Base-by-base conservation (phyloP, 2,113 vertebrate genomes). In the Larimichthys polyactis region DNA sequence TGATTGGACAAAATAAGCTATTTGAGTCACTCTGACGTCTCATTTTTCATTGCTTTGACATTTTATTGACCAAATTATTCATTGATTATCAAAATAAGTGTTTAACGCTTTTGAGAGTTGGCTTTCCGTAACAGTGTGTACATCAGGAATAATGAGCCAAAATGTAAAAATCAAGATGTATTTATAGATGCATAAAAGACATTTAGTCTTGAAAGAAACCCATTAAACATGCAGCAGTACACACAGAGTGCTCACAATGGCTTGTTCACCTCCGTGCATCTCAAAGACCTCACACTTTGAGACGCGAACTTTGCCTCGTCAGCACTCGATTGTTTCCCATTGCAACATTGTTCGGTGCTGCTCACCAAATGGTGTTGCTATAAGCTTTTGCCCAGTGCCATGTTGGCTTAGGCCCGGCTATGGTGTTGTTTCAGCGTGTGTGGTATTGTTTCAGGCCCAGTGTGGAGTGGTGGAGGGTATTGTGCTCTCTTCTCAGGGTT, bases 361-460 rank as follows among this genome's bases (percentile, higher is more conserved):
- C 79, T 75, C 43, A 22, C 51, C 15, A 0, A 81, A 60, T 24
- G 69, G 43, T 83, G 83, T 81, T 68, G 79, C 80, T 87, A 81
- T 79, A 72, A 82, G 79, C 83, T 85, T 40, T 82, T 54, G 74
- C 77, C 57, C 74, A 71, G 60, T 79, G 71, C 74, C 74, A 6
- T 82, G 79, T 84, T 85, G 85, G 78, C 88, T 91, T 79, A 87
- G 69, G 54, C 79, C 78, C 24, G 65, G 78, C 79, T 67, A 11
- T 54, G 66, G 40, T 92, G 91, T 93, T 94, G 85, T 93, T 93
- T 88, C 84, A 93, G 82, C 43, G 9, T 90, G 81, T 83, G 79
- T 86, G 78, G 79, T 92, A 93, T 93, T 93, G 90, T 94, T 93
- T 89, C 81, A 87, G 86, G 54, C 75, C 69, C 81, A 82, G 49